Base-by-base conservation (phyloP, 2,113 vertebrate genomes). In the Apus apus region DNA sequence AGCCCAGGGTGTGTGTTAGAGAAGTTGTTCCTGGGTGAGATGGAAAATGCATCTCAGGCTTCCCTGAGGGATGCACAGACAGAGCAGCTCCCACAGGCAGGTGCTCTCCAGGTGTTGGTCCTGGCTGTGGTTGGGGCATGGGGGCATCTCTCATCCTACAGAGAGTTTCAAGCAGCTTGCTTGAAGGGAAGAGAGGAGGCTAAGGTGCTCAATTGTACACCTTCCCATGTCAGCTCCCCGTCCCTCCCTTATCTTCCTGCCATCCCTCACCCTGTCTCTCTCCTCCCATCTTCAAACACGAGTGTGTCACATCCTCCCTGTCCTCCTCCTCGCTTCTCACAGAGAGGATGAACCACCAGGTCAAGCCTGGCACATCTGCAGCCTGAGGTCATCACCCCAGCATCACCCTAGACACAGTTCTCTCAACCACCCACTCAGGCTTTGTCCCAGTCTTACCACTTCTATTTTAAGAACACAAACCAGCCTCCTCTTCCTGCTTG, bases 261-360 rank as follows among this genome's bases (percentile, higher is more conserved):
- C 36, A 68, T 77, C 36, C n/a, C n/a, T 89, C 46, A 50, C 2
- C 19, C 30, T 5, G 0, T 25, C 20, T 62, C 27, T 50, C 48
- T n/a, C 20, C 19, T 60, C 10, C 72, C 26, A 19, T 51, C 30
- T 40, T 29, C 4, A 1, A 9, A 22, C 29, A 25, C 6, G 43
- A 51, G 11, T 2, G 5, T 8, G 2, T 20, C 57, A 17, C 1
- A 1, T 45, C 71, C 20, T 70, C 32, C 25, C 40, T 2, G 0
- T 66, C 23, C 29, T 64, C 29, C 27, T 21, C 18, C 18, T 66
- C 0, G 1, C 20, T 19, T 43, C 27, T 70, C 5, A 0, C 14
- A 1, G 9, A 78, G 11, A 12, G 17, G 36, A 60, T 36, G 43
- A 56, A 4, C 5, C 4, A 15, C 27, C 17, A 62, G 29, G 9